A percentile compares a stretch with the other conserved stretches of the same genome.
These are phyloP conservation scores for Protosalanx chinensis DNA, from an alignment of 2,797 vertebrate species.

Conservation along the genomic window DNA sequence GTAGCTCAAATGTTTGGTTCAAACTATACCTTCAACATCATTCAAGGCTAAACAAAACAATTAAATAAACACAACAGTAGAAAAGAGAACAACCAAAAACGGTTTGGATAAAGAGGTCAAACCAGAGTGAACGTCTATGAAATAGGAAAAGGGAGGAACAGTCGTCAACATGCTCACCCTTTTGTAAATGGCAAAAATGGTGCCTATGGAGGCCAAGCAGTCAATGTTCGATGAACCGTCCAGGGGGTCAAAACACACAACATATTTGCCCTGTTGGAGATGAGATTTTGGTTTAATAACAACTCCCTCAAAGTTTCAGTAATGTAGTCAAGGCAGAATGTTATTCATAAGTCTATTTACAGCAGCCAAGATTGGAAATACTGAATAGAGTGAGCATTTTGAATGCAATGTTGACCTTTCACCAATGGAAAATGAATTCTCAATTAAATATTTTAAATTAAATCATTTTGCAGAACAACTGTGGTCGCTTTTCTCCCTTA, in stretches of 20 bases:
- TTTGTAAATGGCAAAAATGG: slow-evolving; percentile 95
- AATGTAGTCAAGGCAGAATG: not conserved
- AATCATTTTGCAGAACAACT: no score
- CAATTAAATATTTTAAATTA: no score
- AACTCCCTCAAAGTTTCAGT: not conserved
- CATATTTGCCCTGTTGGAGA: slow-evolving; percentile 85
- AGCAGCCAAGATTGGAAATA: not conserved
- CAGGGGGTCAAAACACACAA: slow-evolving; percentile 95
- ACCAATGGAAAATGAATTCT: no score
- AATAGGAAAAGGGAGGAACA: not conserved
- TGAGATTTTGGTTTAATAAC: not conserved
- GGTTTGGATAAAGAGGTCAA: not conserved
- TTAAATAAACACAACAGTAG: not conserved
- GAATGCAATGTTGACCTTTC: not conserved
- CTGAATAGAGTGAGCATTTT: not conserved
- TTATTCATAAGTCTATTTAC: not conserved
- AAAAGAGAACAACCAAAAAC: not conserved
- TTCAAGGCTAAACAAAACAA: not conserved
- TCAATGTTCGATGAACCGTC: slow-evolving; percentile 99
- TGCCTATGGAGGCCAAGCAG: slow-evolving; percentile 94
- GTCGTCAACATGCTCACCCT: slow-evolving; percentile 74
- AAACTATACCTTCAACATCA: not conserved
- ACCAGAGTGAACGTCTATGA: not conserved
- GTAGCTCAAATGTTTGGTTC: no score
- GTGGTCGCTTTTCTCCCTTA: no score